Conservation (phyloP, 2,888 invertebrate genomes). For the Ichneumon xanthorius region DNA sequence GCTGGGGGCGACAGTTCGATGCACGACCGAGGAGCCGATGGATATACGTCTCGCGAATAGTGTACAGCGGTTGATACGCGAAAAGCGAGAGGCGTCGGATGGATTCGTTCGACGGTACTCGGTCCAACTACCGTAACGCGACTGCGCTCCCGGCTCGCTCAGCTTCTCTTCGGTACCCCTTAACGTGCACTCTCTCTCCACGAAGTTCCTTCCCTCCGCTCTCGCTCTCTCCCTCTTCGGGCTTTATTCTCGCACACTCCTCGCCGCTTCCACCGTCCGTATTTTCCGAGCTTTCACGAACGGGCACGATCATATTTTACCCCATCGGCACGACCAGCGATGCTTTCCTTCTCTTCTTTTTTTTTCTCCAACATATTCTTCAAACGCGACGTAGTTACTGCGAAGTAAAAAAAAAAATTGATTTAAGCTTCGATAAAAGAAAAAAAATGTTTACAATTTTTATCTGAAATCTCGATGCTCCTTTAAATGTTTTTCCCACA, state of each 20-base stretch:
- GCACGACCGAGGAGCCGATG: slow-evolving; percentile 55
- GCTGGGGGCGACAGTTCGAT: slow-evolving; percentile 63
- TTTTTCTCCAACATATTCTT: background rate
- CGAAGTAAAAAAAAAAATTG: slow-evolving; percentile 11
- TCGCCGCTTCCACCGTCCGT: slow-evolving; percentile 45
- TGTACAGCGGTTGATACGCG: slow-evolving; percentile 65
- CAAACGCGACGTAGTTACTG: slow-evolving; percentile 1
- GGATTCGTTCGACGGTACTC: slow-evolving; percentile 72
- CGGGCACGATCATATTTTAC: slow-evolving; percentile 32
- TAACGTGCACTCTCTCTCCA: slow-evolving; percentile 41
- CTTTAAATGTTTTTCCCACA: background rate
- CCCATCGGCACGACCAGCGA: background rate
- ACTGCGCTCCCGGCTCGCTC: slow-evolving; percentile 71
- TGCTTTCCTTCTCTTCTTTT: background rate
- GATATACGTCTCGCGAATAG: slow-evolving; percentile 27
- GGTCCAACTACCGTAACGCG: slow-evolving; percentile 74
- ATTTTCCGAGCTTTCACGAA: slow-evolving; percentile 39
- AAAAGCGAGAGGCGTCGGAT: slow-evolving; percentile 68
- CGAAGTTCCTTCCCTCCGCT: slow-evolving; percentile 63
- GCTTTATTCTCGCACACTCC: slow-evolving; percentile 26
- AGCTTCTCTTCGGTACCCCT: slow-evolving; percentile 65
- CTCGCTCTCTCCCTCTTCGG: slow-evolving; percentile 13
- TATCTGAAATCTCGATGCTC: background rate
- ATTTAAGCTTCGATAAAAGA: background rate
- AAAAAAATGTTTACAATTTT: background rate